Conservation (phyloP, 1,140 invertebrate species). For the Drosophila sp. region DNA sequence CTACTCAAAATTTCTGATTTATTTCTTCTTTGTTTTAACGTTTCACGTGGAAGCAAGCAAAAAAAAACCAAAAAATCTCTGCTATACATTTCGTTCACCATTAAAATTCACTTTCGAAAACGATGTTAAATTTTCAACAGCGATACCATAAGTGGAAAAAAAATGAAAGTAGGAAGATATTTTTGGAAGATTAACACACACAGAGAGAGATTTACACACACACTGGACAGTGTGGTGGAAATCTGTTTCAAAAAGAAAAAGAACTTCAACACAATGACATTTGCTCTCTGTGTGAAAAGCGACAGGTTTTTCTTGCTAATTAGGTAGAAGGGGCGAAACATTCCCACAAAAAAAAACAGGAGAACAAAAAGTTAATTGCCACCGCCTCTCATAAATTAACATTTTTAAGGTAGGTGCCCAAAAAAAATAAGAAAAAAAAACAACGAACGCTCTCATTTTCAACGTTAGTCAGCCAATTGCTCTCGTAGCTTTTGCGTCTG, state of each 20-base stretch:
- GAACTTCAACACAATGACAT: conserved; percentile 28
- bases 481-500: conserved; percentile 16
- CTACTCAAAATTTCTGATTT: not conserved
- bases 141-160: conserved; percentile 17
- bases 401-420: conserved; percentile 11
- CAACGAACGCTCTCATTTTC: conserved; percentile 48
- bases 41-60: not conserved
- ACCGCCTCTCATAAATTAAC: conserved; percentile 34
- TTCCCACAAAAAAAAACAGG: conserved; percentile 22
- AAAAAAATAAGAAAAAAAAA: conserved; percentile 6
- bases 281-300: conserved; percentile 32
- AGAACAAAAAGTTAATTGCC: conserved; percentile 4
- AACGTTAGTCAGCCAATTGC: conserved; percentile 27
- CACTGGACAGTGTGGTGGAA: conserved; percentile 5
- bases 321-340: conserved; percentile 21
- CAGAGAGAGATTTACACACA: not conserved
- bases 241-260: not conserved
- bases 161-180: conserved; percentile 44
- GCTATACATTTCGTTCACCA: conserved; percentile 24
- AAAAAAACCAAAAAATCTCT: conserved; percentile 25
- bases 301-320: conserved; percentile 32
- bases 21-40: conserved; percentile 6
- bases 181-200: not conserved
- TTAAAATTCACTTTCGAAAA: conserved; percentile 59
- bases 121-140: conserved; percentile 24